Evolutionary conservation across 2,797 vertebrate genomes (phyloP), one percentile per base, ranked within the genome.

Genomic region (Forpus xanthops): DNA sequence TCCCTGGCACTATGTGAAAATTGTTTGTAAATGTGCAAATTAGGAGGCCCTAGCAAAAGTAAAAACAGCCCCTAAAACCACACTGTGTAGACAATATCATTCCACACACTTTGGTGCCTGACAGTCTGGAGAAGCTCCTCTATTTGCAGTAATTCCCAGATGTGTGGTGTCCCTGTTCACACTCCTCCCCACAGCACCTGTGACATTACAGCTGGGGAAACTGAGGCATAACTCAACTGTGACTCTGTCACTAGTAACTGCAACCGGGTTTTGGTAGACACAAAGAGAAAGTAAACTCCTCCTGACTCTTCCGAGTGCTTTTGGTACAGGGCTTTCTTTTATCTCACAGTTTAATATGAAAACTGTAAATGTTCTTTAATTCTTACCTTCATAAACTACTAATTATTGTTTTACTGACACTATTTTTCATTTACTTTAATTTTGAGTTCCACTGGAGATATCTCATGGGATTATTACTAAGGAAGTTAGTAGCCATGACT

Each of bases 321-420:
- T 74, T 62, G 24, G 41, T 62, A 41, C 1, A 0, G 20, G 23
- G 3, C 27, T 86, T 58, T 73, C 37, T 86, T 87, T 89, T 45
- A 39, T 73, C 72, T 87, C 66, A 35, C 33, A 52, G n/a, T 90
- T 96, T 79, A 86, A 61, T 47, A 91, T 31, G 41, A 88, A 96
- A 87, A 66, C 39, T 14, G 2, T 70, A 79, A 78, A 2, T 39
- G 28, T 42, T 82, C 58, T 45, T 88, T 39, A 85, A 65, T 84
- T 85, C 73, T 87, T 90, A 0, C 58, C 61, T 53, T 77, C 50
- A n/a, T 64, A 37, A 17, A 89, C 23, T 47, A 80, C 56, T 88
- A 77, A 86, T 17, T 1, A 2, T 70, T 90, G 44, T 66, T 81
- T 77, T 61, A 82, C 15, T 79, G 56, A 71, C 52, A 56, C 11